These are phyloP conservation scores for Salvator merianae DNA, from an alignment of 2,113 vertebrate species.

Conservation along the genomic window DNA sequence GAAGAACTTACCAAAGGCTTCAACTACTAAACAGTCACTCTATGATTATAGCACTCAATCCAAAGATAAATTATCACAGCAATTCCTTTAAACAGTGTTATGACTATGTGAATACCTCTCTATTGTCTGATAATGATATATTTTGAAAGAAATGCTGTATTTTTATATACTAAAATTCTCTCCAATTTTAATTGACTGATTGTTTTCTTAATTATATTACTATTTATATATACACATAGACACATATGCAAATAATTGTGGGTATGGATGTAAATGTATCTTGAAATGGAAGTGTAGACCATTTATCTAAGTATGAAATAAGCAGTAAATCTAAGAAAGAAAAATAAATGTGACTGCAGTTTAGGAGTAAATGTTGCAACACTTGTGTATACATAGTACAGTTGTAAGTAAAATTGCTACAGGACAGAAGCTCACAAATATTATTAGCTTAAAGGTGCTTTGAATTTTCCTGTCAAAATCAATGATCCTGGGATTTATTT, in stretches of 20 bases:
- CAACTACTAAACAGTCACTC: constrained; percentile 27
- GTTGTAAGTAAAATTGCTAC: neutral
- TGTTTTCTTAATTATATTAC: neutral
- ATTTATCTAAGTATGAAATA: neutral
- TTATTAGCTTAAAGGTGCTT: neutral
- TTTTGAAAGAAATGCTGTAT: constrained; percentile 6
- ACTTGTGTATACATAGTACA: neutral
- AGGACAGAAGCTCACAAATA: neutral
- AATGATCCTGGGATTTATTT: neutral
- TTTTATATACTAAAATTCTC: neutral
- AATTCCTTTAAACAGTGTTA: neutral
- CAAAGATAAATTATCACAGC: constrained; percentile 21
- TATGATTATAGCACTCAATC: constrained; percentile 44
- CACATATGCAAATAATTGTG: neutral
- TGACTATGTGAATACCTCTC: neutral
- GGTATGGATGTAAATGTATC: neutral
- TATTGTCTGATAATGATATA: neutral
- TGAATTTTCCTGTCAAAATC: neutral
- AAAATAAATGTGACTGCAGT: neutral
- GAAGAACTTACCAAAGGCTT: constrained; percentile 1
- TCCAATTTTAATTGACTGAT: neutral
- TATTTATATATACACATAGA: neutral
- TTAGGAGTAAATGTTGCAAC: neutral
- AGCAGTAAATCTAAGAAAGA: constrained; percentile 11
- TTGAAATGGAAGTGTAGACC: neutral